Base-by-base conservation (phyloP, 2,888 invertebrate genomes). In the Syrphus vitripennis region DNA sequence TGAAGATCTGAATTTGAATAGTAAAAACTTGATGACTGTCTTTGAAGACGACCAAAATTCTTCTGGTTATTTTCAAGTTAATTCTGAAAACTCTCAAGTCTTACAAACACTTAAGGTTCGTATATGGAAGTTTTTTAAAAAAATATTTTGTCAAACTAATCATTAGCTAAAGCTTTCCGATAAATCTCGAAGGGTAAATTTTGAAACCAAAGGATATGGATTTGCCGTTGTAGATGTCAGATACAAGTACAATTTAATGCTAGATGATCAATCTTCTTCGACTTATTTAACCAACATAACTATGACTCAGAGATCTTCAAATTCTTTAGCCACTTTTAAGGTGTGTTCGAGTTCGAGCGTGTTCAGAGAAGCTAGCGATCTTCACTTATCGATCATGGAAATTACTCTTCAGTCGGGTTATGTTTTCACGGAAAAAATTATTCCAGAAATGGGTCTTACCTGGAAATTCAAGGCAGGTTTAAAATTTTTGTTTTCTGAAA, bases 41-140 rank as follows among this genome's bases (percentile, higher is more conserved):
- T 70, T 61, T 1, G 19, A 94, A 59, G 91, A 91, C 9, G 86
- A 83, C 10, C 89, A 88, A 0, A 90, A 90, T 21, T 90, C 89
- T 16, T 88, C 88, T 16, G 91, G 90, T 24, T 88, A 89, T 1
- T 95, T 97, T 89, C 95, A 94, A 88, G 94, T 97, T 7, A 96
- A 95, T 89, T 94, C 94, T 70, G 95, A 95, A 75, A 98, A 97
- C 90, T 94, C 96, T 0, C 95, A 98, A 93, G 95, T 97, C 72
- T 94, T 97, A 45, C 98, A 98, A 91, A 95, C 95, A 88, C 94
- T 95, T 88, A 94, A 95, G 87, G 96, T 96, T 92, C 83, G 72
- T 82, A 3, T 3, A 55, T 16, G n/a, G 3, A 9, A 37, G 9
- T 65, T 29, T 29, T 65, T 12, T 21, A 6, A 3, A 10, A 16